Base-by-base conservation (phyloP, 2,113 vertebrate species). In the Rhea pennata region DNA sequence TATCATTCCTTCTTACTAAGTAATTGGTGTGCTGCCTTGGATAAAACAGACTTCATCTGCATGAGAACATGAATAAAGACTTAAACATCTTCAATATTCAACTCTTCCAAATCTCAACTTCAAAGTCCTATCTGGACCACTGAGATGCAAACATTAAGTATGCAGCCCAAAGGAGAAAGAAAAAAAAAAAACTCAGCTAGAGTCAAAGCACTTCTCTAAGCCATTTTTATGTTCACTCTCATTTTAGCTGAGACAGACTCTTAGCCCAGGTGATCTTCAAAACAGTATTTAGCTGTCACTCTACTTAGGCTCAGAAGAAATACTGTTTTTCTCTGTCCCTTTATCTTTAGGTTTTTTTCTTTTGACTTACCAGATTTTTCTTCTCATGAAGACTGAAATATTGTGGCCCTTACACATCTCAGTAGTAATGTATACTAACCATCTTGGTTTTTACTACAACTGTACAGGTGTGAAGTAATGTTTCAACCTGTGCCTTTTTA, bases 221-320 rank as follows among this genome's bases (percentile, higher is more conserved):
- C 27, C 36, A 53, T 94, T 95, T 92, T 73, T 31, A 56, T 64
- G 76, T 91, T 80, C 75, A 72, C 24, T 88, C 31, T 84, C 61
- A 88, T 76, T 95, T 91, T n/a, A 67, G 59, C 79, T 12, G 1
- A 96, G 79, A 77, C 12, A 88, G 91, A 80, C n/a, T 69, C 83
- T 89, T 81, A 69, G 76, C 61, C 36, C 76, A 92, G 94, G 66
- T 82, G 54, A 95, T 94, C 83, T 92, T 93, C 91, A 87, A 86
- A 96, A 78, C 56, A 89, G 81, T 70, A 93, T 91, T 93, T 88
- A 88, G 69, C 54, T 95, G 84, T 81, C 76, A 81, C 16, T 78
- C 67, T 82, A 27, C 50, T 73, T 7, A 82, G 74, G 17, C 70
- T 93, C 64, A 40, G 93, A 84, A 72, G 29, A 24, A 89, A 66